Percentiles rank a stretch among this genome's conserved stretches.
phyloP scores from a whole-genome alignment of 2,797 vertebrate genomes.

The Pristis pectinata region DNA sequence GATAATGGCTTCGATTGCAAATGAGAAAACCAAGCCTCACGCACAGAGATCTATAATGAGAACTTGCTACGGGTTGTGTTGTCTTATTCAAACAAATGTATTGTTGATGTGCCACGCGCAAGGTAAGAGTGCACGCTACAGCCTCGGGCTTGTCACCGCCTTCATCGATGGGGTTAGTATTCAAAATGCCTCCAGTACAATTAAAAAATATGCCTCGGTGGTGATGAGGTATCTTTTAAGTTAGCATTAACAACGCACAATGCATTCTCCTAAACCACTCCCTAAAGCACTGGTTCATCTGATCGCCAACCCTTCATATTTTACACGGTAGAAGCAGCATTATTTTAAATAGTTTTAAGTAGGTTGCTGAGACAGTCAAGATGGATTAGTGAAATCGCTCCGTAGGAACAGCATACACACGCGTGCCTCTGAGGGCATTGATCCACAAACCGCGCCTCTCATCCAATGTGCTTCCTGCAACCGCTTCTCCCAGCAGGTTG shows the following conservation, averaged over 20 bases:
- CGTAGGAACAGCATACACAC: not conserved
- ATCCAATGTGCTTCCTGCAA: not conserved
- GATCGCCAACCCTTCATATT: not conserved
- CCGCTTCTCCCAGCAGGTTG: not conserved
- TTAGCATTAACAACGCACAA: not conserved
- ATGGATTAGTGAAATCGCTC: not conserved
- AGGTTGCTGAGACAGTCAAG: not conserved
- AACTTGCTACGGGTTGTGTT: not conserved
- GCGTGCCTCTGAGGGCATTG: not conserved
- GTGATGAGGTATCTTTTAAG: not conserved
- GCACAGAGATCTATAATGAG: not conserved
- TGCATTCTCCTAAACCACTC: not conserved
- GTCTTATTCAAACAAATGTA: not conserved
- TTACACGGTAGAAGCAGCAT: not conserved
- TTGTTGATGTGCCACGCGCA: not conserved
- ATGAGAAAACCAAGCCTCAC: not conserved
- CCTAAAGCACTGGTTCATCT: not conserved
- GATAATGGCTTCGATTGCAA: not conserved
- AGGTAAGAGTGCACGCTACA: not conserved
- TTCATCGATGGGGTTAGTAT: not conserved
- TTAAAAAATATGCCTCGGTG: not conserved
- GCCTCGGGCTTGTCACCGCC: not conserved
- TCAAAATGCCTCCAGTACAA: not conserved
- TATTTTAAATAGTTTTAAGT: not conserved
- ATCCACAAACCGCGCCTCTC: slow-evolving; percentile 8